These are phyloP conservation scores for Apotomis capreana DNA, from an alignment of 2,888 invertebrate species.

Conservation along the genomic window DNA sequence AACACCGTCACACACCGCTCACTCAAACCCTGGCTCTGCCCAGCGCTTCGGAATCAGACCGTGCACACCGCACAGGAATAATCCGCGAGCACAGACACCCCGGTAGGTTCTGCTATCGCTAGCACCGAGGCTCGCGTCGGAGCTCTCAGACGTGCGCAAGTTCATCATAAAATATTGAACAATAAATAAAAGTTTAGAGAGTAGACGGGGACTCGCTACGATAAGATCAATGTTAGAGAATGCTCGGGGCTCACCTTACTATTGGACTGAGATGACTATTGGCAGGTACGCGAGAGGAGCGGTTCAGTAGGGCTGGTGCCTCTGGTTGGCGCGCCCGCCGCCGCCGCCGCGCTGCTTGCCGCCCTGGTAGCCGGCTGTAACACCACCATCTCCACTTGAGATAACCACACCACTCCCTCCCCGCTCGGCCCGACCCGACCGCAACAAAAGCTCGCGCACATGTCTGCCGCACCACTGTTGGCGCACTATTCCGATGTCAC, in stretches of 20 bases:
- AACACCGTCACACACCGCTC: slow-evolving; percentile 34
- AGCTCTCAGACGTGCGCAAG: slow-evolving; percentile 26
- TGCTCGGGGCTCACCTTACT: slow-evolving; percentile 68
- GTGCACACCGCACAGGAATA: slow-evolving; percentile 10
- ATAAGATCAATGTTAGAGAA: slow-evolving; percentile 14
- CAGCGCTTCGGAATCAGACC: slow-evolving; percentile 5
- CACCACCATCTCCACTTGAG: slow-evolving; percentile 55
- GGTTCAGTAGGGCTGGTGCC: slow-evolving; percentile 93
- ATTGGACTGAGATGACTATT: slow-evolving; percentile 79
- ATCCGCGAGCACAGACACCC: slow-evolving; percentile 10
- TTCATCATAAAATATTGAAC: slow-evolving; percentile 8
- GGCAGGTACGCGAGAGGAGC: slow-evolving; percentile 67
- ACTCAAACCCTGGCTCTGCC: background rate
- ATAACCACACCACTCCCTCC: slow-evolving; percentile 46
- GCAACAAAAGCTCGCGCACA: slow-evolving; percentile 39
- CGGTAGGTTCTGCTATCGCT: slow-evolving; percentile 20
- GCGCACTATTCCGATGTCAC: slow-evolving; percentile 33
- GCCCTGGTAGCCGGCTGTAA: slow-evolving; percentile 87
- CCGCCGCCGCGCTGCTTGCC: slow-evolving; percentile 93
- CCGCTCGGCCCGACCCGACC: slow-evolving; percentile 16
- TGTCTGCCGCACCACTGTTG: slow-evolving; percentile 40
- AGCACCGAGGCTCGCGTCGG: slow-evolving; percentile 24
- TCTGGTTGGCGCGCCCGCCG: slow-evolving; percentile 90
- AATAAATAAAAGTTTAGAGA: background rate
- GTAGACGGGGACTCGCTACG: slow-evolving; percentile 4